Evolutionary conservation across 2,888 invertebrate genomes (phyloP), one percentile per base, ranked within the genome.

Genomic region (Germaria angustata): DNA sequence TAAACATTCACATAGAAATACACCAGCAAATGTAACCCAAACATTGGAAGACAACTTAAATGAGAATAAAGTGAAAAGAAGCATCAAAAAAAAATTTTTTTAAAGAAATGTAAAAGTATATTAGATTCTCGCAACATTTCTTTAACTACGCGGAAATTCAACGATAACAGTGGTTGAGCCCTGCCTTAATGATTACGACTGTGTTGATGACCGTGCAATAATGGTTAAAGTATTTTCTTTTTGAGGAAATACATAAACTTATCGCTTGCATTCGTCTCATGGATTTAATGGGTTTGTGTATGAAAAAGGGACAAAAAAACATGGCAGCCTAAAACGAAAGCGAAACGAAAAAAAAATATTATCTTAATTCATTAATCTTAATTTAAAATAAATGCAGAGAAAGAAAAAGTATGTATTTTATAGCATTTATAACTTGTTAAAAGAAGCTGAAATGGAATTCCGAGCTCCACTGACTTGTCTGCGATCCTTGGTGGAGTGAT

Each of bases 311-410:
- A 57, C 34, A 49, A 51, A 17, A 24, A 17, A 22, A n/a, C n/a
- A n/a, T n/a, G n/a, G n/a, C n/a, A n/a, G n/a, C n/a, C n/a, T n/a
- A n/a, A 20, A 24, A 1, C 36, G 22, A 66, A 46, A 22, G 17
- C 17, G 8, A 34, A 49, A 49, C 11, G 0, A 2, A 11, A 39
- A 13, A 39, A 68, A 65, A 72, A 65, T 57, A 69, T 59, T 80
- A 80, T 80, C 80, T 75, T 75, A 80, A 76, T 80, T 80, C 80
- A 80, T 80, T 80, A 80, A 80, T 80, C 80, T 80, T 80, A 69
- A 80, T 80, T 80, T 80, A 65, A 80, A 80, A 80, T 71, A 76
- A 76, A 55, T 55, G 44, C 61, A 28, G 6, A 49, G 28, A 66
- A 41, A 9, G 17, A 11, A 24, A 32, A 55, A 63, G 39, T 49